These are phyloP conservation scores for Crambe crambe DNA, from an alignment of 37 sponge, comb jelly and placozoan species.

Conservation along the genomic window DNA sequence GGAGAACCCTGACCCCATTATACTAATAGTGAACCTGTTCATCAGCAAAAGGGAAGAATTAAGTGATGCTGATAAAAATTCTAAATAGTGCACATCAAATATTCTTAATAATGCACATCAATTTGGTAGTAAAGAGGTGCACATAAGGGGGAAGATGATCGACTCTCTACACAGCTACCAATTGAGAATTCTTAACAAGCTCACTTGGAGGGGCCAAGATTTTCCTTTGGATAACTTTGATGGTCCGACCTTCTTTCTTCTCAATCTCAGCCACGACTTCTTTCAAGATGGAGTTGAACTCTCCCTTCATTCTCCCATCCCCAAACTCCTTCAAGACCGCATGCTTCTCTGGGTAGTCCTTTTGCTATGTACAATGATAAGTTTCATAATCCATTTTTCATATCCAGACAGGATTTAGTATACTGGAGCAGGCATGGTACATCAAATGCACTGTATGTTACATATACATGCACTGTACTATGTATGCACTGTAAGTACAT, in stretches of 20 bases:
- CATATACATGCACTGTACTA: too few species aligned
- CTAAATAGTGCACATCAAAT: too few species aligned
- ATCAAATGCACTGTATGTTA: too few species aligned
- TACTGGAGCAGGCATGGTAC: background rate
- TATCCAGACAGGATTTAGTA: background rate
- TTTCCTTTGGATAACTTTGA: slow-evolving; percentile 30
- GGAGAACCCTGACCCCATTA: too few species aligned
- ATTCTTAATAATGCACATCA: too few species aligned
- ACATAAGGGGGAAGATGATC: too few species aligned
- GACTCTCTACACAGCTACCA: too few species aligned
- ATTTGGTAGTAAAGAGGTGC: too few species aligned
- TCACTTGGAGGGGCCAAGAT: background rate
- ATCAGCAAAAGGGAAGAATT: too few species aligned
- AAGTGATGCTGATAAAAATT: too few species aligned
- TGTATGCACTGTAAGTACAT: too few species aligned
- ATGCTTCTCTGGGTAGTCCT: slow-evolving; percentile 33
- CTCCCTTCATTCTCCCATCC: background rate
- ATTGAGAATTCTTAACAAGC: background rate
- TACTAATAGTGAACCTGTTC: too few species aligned
- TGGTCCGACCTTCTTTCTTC: slow-evolving; percentile 16
- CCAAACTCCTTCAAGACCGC: background rate
- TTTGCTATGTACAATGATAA: slow-evolving; percentile 5
- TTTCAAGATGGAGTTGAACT: background rate
- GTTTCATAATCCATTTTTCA: background rate
- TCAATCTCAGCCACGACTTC: slow-evolving; percentile 15